phyloP scores from a whole-genome alignment of 2,888 invertebrate genomes.

The Drosophila recens region DNA sequence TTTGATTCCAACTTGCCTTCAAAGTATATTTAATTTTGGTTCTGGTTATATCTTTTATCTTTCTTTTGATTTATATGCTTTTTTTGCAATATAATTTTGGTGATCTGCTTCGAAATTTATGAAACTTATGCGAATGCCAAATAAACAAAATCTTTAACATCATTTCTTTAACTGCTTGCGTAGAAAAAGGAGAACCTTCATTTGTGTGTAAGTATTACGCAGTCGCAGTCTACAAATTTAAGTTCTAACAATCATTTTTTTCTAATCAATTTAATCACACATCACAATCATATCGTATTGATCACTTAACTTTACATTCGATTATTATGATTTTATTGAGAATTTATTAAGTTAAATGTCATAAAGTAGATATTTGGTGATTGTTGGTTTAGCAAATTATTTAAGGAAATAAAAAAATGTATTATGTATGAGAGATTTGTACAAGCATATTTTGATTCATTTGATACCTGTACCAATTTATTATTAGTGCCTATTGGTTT shows the following conservation, averaged over 20 bases:
- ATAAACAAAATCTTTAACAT: conserved; percentile 9
- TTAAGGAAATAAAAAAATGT: too few species aligned
- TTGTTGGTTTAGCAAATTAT: too few species aligned
- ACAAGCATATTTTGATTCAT: too few species aligned
- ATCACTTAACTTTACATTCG: conserved; percentile 1
- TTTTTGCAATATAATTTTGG: conserved; percentile 53
- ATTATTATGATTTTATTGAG: neutral
- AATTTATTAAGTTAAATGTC: too few species aligned
- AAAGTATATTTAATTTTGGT: conserved; percentile 16
- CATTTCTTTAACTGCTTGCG: conserved; percentile 66
- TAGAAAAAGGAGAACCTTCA: conserved; percentile 85
- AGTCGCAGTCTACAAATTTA: conserved; percentile 2
- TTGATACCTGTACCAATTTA: too few species aligned
- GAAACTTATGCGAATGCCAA: conserved; percentile 1
- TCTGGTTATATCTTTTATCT: conserved; percentile 13
- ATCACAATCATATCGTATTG: neutral
- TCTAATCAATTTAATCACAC: neutral
- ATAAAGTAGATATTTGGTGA: too few species aligned
- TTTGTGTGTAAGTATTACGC: conserved; percentile 85
- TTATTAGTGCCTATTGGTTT: too few species aligned
- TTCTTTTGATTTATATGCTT: neutral
- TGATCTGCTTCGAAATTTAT: conserved; percentile 62
- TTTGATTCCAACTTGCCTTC: neutral
- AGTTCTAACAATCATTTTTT: neutral
- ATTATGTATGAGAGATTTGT: too few species aligned